Evolutionary conservation across 2,113 vertebrate genomes (phyloP).

Genomic region (Diadophis punctatus): DNA sequence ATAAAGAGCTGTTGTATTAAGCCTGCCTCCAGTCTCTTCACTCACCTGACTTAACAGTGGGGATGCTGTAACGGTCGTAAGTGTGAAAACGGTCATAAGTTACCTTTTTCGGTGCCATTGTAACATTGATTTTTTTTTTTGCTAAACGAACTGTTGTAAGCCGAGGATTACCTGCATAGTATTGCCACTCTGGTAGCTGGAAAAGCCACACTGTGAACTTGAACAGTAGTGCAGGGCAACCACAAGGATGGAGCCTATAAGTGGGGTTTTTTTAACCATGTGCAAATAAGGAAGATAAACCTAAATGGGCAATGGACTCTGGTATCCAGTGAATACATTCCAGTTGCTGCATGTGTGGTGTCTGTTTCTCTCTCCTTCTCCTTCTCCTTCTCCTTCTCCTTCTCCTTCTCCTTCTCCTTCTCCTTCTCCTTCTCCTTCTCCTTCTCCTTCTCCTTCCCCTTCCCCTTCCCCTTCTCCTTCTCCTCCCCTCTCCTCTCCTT

Average conservation of each 20-base stretch:
- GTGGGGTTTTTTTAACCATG: neutral
- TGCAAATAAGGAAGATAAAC: neutral
- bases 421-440: too few species aligned
- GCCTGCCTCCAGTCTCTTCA: too few species aligned
- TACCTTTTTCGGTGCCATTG: too few species aligned
- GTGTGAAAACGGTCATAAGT: too few species aligned
- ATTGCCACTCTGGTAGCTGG: too few species aligned
- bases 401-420: fast-evolving
- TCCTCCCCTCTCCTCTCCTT: fast-evolving
- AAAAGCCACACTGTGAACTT: neutral
- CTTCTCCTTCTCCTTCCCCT: neutral
- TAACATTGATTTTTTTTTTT: too few species aligned
- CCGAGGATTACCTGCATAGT: too few species aligned
- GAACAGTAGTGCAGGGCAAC: neutral
- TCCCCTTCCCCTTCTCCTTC: fast-evolving
- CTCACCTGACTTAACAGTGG: too few species aligned
- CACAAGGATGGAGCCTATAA: neutral
- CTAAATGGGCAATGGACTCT: neutral
- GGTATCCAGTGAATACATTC: neutral
- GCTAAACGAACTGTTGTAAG: too few species aligned
- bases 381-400: too few species aligned
- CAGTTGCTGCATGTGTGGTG: neutral
- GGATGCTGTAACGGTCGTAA: too few species aligned
- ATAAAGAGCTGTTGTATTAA: too few species aligned
- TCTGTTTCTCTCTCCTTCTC: neutral